These are phyloP conservation scores for Cosmopolites sordidus DNA, from an alignment of 2,888 invertebrate species.

Conservation along the genomic window DNA sequence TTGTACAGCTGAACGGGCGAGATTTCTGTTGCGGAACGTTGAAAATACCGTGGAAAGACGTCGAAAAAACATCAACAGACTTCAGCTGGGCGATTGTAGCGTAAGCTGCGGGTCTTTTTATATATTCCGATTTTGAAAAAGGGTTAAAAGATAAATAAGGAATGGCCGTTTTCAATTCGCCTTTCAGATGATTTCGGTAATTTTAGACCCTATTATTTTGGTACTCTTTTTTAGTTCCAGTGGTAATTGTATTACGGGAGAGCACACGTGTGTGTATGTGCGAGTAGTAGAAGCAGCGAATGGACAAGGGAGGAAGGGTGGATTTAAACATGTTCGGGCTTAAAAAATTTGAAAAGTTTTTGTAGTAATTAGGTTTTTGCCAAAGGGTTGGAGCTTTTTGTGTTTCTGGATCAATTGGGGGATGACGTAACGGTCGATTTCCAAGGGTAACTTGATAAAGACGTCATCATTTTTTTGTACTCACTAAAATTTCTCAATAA, in stretches of 20 bases:
- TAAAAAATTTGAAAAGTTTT: too few species aligned
- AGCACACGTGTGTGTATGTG: conserved; percentile 25
- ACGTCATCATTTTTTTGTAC: too few species aligned
- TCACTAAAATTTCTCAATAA: too few species aligned
- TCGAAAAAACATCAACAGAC: not conserved
- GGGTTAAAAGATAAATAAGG: conserved; percentile 41
- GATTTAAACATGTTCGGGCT: conserved; percentile 3
- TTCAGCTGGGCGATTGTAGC: conserved; percentile 12
- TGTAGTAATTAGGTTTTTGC: too few species aligned
- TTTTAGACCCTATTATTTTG: conserved; percentile 45
- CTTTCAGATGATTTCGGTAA: conserved; percentile 36
- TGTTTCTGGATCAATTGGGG: too few species aligned
- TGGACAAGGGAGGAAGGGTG: not conserved
- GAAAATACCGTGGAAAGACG: not conserved
- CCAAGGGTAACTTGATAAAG: too few species aligned
- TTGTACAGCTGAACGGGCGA: not conserved
- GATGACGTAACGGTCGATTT: too few species aligned
- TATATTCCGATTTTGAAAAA: conserved; percentile 30
- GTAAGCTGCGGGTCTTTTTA: conserved; percentile 16
- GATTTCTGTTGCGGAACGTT: conserved; percentile 2
- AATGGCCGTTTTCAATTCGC: conserved; percentile 33
- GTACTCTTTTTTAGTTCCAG: conserved; percentile 32
- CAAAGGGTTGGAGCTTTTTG: too few species aligned
- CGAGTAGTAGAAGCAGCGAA: too few species aligned
- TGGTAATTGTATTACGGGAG: conserved; percentile 19